Conservation (phyloP, 1,140 invertebrate genomes). For the Caenorhabditis latens region DNA sequence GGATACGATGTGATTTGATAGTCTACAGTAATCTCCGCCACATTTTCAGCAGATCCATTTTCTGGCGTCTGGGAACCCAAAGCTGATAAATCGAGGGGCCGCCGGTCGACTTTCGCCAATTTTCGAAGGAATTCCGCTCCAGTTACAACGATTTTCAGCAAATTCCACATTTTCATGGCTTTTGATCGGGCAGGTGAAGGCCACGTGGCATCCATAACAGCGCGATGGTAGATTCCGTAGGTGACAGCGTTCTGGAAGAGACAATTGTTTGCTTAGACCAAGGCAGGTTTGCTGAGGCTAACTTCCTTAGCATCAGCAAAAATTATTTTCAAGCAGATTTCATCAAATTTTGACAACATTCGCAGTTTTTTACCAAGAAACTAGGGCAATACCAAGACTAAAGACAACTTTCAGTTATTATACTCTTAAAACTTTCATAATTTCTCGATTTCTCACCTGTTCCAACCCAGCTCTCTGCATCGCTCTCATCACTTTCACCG, state of each 20-base stretch:
- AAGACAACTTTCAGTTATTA: no score
- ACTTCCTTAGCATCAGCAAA: no score
- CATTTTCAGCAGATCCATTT: not conserved
- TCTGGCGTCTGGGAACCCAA: not conserved
- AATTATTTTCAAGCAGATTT: no score
- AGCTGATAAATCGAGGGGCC: not conserved
- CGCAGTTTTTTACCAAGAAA: no score
- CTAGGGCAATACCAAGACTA: no score
- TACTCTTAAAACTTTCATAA: no score
- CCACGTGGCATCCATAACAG: conserved; percentile 74
- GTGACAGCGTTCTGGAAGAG: conserved; percentile 92
- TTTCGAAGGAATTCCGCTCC: not conserved
- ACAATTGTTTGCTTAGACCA: no score
- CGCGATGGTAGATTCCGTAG: conserved; percentile 87
- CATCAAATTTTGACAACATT: no score
- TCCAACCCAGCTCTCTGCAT: conserved; percentile 58
- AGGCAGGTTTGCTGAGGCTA: no score
- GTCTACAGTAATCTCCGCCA: not conserved
- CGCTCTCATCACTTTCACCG: conserved; percentile 86
- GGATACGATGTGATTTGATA: conserved; percentile 38
- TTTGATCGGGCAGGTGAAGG: conserved; percentile 68
- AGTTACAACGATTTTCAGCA: conserved; percentile 27
- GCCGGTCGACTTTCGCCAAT: conserved; percentile 13
- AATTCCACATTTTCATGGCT: conserved; percentile 65
- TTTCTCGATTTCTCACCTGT: not conserved